Evolutionary conservation across 2,113 vertebrate species (phyloP).

Genomic region (Halcyon malimbica): DNA sequence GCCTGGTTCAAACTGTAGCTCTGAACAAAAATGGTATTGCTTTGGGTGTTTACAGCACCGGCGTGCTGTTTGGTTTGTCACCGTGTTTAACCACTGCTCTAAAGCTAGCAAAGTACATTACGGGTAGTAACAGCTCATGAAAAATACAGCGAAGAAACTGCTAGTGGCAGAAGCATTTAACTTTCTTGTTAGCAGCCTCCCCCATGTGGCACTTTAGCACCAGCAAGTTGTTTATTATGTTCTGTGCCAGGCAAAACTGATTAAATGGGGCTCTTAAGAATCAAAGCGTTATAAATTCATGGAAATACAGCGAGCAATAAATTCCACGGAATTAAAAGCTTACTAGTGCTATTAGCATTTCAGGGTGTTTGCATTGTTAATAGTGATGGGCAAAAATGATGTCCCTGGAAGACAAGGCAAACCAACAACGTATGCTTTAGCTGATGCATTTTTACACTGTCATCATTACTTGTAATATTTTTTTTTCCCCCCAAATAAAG

Average conservation of each 20-base stretch:
- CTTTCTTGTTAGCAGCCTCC: slow-evolving; percentile 95
- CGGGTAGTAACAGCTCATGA: slow-evolving; percentile 88
- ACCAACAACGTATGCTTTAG: slow-evolving; percentile 78
- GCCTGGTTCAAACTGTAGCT: slow-evolving; percentile 24
- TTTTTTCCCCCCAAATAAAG: too few species aligned
- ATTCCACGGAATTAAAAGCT: slow-evolving; percentile 99
- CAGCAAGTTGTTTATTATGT: slow-evolving; percentile 99
- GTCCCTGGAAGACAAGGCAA: slow-evolving; percentile 83
- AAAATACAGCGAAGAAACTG: slow-evolving; percentile 92
- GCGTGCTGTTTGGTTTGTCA: slow-evolving; percentile 81
- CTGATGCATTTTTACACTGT: slow-evolving; percentile 59
- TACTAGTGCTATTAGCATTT: slow-evolving; percentile 96
- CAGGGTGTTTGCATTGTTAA: slow-evolving; percentile 97
- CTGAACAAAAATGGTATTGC: slow-evolving; percentile 56
- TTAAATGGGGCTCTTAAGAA: slow-evolving; percentile 98
- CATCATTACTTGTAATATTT: slow-evolving; percentile 8
- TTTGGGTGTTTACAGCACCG: slow-evolving; percentile 55
- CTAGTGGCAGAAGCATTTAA: slow-evolving; percentile 94
- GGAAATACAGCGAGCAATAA: slow-evolving; percentile 98
- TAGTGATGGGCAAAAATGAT: slow-evolving; percentile 93
- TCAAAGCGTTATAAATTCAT: slow-evolving; percentile 99
- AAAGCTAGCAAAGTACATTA: slow-evolving; percentile 88
- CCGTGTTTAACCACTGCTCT: slow-evolving; percentile 82
- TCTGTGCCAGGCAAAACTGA: slow-evolving; percentile 94
- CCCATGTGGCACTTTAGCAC: slow-evolving; percentile 96